Percentiles rank a stretch among this genome's conserved stretches.
Conservation (phyloP, 2,888 invertebrate genomes). For the Carabus problematicus region DNA sequence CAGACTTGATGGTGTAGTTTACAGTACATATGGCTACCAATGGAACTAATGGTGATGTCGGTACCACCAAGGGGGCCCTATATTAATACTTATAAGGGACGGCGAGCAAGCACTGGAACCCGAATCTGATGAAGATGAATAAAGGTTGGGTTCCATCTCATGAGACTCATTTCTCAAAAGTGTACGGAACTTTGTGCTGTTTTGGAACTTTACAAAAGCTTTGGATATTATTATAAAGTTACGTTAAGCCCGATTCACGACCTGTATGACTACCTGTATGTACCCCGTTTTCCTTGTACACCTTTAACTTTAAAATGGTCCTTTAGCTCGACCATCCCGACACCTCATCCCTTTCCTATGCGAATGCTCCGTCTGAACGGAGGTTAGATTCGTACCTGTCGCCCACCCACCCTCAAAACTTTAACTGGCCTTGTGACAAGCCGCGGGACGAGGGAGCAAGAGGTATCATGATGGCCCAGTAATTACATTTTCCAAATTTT, state of each 20-base stretch:
- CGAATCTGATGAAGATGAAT: slow-evolving; percentile 42
- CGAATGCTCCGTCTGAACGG: too few species aligned
- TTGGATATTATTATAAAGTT: slow-evolving; percentile 41
- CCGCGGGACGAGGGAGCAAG: neutral
- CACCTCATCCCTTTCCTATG: too few species aligned
- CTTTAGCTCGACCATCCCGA: neutral
- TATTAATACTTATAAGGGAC: slow-evolving; percentile 28
- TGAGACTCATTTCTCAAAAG: slow-evolving; percentile 42
- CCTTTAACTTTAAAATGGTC: slow-evolving; percentile 2
- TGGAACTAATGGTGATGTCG: too few species aligned
- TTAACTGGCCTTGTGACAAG: neutral
- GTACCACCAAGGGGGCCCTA: slow-evolving; percentile 6
- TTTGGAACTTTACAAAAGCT: slow-evolving; percentile 41
- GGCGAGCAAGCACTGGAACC: slow-evolving; percentile 28
- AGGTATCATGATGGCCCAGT: neutral
- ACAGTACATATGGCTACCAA: neutral
- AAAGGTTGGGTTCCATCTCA: slow-evolving; percentile 42
- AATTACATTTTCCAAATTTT: too few species aligned
- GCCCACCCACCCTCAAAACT: too few species aligned
- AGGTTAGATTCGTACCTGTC: too few species aligned
- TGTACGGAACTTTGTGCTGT: slow-evolving; percentile 36
- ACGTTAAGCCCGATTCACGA: slow-evolving; percentile 39
- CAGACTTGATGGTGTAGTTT: neutral
- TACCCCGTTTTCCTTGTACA: slow-evolving; percentile 4
- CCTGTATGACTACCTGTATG: slow-evolving; percentile 5